Conservation (phyloP, 1,140 invertebrate species). For the Diabrotica undecimpunctata region DNA sequence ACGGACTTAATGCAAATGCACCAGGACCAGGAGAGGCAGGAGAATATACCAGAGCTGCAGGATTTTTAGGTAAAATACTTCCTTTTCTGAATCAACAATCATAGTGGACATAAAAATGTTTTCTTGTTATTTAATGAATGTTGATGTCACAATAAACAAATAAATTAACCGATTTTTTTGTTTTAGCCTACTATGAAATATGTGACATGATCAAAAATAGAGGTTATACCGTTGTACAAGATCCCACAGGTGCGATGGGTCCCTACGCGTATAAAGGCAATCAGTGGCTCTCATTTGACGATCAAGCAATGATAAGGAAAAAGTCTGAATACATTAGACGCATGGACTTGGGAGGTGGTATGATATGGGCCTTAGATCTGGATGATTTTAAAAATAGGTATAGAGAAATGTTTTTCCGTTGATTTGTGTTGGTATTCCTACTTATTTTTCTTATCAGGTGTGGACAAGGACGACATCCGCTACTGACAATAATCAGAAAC, state of each 20-base stretch:
- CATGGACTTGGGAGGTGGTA: constrained; percentile 77
- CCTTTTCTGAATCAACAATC: too few relatives aligned
- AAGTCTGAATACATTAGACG: constrained; percentile 75
- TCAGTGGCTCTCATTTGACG: constrained; percentile 89
- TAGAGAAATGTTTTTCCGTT: constrained; percentile 16
- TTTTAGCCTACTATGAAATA: constrained; percentile 85
- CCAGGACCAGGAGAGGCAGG: constrained; percentile 72
- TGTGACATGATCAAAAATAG: constrained; percentile 72
- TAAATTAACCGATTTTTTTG: too few relatives aligned
- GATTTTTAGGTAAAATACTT: constrained; percentile 53
- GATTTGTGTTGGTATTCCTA: neutral
- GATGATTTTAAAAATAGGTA: constrained; percentile 73
- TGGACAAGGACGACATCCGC: constrained; percentile 70
- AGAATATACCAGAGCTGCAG: constrained; percentile 75
- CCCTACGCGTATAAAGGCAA: constrained; percentile 81
- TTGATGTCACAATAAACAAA: too few relatives aligned
- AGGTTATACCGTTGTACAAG: constrained; percentile 77
- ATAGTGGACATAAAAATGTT: too few relatives aligned
- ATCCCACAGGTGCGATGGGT: constrained; percentile 71
- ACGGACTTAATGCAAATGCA: constrained; percentile 71
- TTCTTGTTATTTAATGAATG: too few relatives aligned
- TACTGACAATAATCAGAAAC: constrained; percentile 66
- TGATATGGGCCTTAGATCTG: constrained; percentile 88
- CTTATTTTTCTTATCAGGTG: constrained; percentile 49
- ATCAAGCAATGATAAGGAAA: constrained; percentile 70